phyloP scores from a whole-genome alignment of 2,113 vertebrate genomes.

The Thunnus maccoyii region DNA sequence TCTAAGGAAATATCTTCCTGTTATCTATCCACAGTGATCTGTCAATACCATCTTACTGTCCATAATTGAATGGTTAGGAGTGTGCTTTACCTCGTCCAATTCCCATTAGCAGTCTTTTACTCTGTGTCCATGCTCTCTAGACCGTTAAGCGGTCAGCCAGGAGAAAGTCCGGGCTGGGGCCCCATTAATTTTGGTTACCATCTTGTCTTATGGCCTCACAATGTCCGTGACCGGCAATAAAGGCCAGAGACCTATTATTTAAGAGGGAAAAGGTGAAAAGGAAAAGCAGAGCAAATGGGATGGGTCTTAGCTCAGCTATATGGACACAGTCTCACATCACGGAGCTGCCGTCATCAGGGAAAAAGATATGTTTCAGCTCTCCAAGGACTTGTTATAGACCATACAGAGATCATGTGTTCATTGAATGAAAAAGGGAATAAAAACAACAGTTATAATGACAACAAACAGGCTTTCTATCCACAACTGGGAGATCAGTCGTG shows the following conservation, averaged over 20 bases:
- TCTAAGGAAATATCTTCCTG: constrained; percentile 40
- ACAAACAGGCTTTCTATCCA: neutral
- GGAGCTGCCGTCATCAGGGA: constrained; percentile 40
- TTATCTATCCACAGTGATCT: constrained; percentile 37
- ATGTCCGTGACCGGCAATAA: constrained; percentile 64
- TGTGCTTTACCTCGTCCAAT: constrained; percentile 63
- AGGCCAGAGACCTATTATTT: constrained; percentile 66
- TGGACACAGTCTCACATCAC: constrained; percentile 44
- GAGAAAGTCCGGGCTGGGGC: constrained; percentile 61
- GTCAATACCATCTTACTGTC: constrained; percentile 57
- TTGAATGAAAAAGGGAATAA: neutral
- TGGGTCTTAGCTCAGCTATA: constrained; percentile 46
- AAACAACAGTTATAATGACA: neutral
- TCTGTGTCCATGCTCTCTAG: constrained; percentile 54
- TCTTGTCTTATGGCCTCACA: constrained; percentile 69
- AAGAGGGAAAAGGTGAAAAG: constrained; percentile 65
- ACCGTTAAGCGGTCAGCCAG: constrained; percentile 71
- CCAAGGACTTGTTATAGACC: constrained; percentile 29
- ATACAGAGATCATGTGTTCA: neutral
- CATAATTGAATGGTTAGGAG: constrained; percentile 68
- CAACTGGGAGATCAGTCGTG: too few species aligned
- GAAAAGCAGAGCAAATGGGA: constrained; percentile 55
- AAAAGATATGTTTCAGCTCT: constrained; percentile 37
- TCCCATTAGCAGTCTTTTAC: constrained; percentile 68
- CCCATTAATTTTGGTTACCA: constrained; percentile 77